Evolutionary conservation across 1,140 invertebrate genomes (phyloP), one percentile per base, ranked within the genome.

Genomic region (Apis laboriosa): DNA sequence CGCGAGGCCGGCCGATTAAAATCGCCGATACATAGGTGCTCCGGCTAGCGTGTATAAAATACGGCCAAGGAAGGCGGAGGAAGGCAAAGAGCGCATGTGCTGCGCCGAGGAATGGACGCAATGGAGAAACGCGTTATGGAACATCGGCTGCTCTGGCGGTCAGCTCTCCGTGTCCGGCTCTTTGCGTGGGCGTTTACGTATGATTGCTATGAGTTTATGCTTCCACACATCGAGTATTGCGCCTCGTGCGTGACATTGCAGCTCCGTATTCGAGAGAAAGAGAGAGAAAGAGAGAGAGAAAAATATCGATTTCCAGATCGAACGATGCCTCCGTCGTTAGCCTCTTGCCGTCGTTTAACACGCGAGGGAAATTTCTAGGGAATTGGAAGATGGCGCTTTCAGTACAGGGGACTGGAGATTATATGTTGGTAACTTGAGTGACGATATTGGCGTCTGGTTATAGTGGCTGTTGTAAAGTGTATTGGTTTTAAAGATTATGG

Each of bases 1-100:
- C 88, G 83, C 72, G 86, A 72, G 58, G 77, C 61, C 67, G 51
- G 68, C 75, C 86, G 90, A 91, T 91, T 91, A 89, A 89, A 90
- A 90, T 90, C 86, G 84, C 83, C 87, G 84, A 82, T 84, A 83
- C 80, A 87, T 80, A 78, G 82, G 68, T 24, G 60, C 75, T 70
- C 28, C 17, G 19, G 67, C 53, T 15, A 55, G 49, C 66, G 58
- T 75, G 81, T 43, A 87, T 73, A 80, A 79, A 72, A 71, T 68
- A 67, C 77, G 9, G n/a, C 12, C 17, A 43, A 80, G 79, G 56
- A 70, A 21, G 43, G 67, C 55, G 76, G 72, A 83, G 60, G 70
- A 61, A 64, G 43, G 28, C 73, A 63, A 60, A 53, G 67, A 73
- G 60, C 67, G 77, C 24, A 71, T 70, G 66, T 70, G 77, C 55